Percentiles rank a stretch among this genome's conserved stretches.
phyloP scores from a whole-genome alignment of 2,888 invertebrate genomes.

The Aleiodes alternator region DNA sequence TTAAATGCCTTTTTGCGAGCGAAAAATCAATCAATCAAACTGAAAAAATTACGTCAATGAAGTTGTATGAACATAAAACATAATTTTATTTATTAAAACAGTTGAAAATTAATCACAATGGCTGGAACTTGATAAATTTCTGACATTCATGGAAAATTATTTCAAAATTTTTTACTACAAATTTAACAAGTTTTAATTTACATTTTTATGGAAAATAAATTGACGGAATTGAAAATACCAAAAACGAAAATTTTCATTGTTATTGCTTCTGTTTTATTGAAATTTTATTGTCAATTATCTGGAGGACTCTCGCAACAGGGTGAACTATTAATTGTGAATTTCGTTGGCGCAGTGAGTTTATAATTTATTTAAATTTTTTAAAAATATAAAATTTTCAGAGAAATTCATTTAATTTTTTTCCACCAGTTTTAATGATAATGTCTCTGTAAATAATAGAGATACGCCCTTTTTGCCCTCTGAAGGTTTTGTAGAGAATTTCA shows the following conservation, averaged over 20 bases:
- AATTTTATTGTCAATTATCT: slow-evolving; percentile 56
- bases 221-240: slow-evolving; percentile 27
- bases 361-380: neutral
- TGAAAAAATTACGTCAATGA: no score
- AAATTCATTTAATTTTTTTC: no score
- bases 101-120: slow-evolving; percentile 27
- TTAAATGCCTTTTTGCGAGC: neutral
- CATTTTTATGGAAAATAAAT: slow-evolving; percentile 25
- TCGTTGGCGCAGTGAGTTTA: slow-evolving; percentile 65
- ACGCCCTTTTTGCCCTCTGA: no score
- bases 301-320: slow-evolving; percentile 61
- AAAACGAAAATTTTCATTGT: slow-evolving; percentile 23
- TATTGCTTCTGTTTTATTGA: slow-evolving; percentile 17
- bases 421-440: no score
- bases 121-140: neutral
- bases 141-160: slow-evolving; percentile 10
- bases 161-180: slow-evolving; percentile 13
- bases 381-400: no score
- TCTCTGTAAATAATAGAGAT: no score
- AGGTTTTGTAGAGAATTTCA: neutral
- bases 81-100: neutral
- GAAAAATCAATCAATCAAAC: no score
- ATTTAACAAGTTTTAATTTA: slow-evolving; percentile 21
- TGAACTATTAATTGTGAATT: slow-evolving; percentile 67
- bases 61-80: neutral